phyloP scores from a whole-genome alignment of 2,888 invertebrate species.

The Trichogramma evanescens region DNA sequence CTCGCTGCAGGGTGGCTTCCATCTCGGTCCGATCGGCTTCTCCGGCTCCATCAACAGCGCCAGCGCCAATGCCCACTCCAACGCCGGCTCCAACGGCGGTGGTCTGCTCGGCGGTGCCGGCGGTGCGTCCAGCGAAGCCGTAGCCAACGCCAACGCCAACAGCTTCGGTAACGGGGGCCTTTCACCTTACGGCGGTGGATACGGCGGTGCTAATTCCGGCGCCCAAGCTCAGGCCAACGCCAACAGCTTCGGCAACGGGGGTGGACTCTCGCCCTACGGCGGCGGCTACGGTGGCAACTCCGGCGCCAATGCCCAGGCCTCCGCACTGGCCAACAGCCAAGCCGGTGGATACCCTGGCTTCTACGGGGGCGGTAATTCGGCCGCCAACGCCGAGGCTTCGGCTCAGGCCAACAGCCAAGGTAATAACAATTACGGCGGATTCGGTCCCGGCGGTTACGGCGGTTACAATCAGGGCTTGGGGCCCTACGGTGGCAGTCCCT shows the following conservation, averaged over 20 bases:
- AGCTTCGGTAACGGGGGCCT: conserved; percentile 1
- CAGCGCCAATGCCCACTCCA: conserved; percentile 24
- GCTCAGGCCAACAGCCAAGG: neutral
- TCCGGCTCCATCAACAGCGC: conserved; percentile 28
- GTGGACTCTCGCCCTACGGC: neutral
- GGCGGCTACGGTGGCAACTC: neutral
- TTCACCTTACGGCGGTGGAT: neutral
- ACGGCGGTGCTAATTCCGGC: neutral
- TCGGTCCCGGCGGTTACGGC: too few relatives aligned
- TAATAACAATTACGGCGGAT: too few relatives aligned
- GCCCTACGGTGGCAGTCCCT: too few relatives aligned
- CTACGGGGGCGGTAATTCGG: neutral
- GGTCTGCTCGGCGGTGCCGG: neutral
- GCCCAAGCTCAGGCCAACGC: conserved; percentile 9
- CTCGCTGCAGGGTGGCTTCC: conserved; percentile 27
- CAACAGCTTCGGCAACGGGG: neutral
- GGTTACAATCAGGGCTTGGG: too few relatives aligned
- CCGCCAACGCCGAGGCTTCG: neutral
- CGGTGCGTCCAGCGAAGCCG: conserved; percentile 19
- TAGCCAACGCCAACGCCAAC: conserved; percentile 23
- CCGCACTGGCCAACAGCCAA: neutral
- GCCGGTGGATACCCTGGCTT: neutral
- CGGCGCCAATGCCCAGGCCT: conserved; percentile 1
- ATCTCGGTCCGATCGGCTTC: conserved; percentile 35
- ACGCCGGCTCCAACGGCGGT: conserved; percentile 9